A percentile compares a stretch with the other conserved stretches of the same genome.
These are phyloP conservation scores for Ornithoptera priamus DNA, from an alignment of 2,888 invertebrate genomes.

Conservation along the genomic window DNA sequence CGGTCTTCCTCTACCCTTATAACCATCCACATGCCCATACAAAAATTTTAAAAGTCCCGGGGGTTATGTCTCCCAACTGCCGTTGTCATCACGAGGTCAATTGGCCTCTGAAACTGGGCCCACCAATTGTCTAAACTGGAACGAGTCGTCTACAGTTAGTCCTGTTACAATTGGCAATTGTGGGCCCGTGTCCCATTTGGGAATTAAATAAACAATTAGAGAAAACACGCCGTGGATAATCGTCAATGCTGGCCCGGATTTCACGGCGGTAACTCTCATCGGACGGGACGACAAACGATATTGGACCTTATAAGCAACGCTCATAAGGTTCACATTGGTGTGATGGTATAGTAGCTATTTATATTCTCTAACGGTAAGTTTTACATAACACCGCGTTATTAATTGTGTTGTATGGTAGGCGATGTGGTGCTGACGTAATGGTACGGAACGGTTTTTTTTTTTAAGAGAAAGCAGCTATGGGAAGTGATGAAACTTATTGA, in stretches of 20 bases:
- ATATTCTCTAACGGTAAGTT: constrained; percentile 16
- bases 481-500: neutral
- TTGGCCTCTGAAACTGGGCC: neutral
- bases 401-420: constrained; percentile 20
- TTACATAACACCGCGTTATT: constrained; percentile 25
- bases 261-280: constrained; percentile 22
- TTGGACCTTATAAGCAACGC: constrained; percentile 1
- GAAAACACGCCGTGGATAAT: constrained; percentile 25
- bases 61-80: too few relatives aligned
- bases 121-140: constrained; percentile 9
- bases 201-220: constrained; percentile 28
- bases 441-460: constrained; percentile 11
- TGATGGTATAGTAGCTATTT: neutral
- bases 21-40: too few relatives aligned
- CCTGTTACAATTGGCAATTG: constrained; percentile 24
- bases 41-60: too few relatives aligned
- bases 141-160: constrained; percentile 3
- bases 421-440: constrained; percentile 13
- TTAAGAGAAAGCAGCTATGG: constrained; percentile 10
- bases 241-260: constrained; percentile 25
- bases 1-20: too few relatives aligned
- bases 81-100: neutral
- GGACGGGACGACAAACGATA: neutral
- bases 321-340: neutral
- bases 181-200: constrained; percentile 9